Evolutionary conservation across 2,113 vertebrate species (phyloP).

Genomic region (Formicarius rufipectus): DNA sequence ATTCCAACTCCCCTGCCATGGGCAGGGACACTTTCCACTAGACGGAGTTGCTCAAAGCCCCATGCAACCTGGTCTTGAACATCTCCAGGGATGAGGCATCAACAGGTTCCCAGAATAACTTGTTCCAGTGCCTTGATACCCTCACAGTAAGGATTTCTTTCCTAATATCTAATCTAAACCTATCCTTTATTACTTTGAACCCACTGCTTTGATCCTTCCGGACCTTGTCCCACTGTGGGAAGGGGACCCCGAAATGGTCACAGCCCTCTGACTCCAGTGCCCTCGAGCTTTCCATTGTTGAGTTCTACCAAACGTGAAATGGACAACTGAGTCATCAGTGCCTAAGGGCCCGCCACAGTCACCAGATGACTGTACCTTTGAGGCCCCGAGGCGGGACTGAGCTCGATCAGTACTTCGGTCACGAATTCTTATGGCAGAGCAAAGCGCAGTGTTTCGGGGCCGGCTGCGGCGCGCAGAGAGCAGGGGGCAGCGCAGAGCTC

Average conservation of each 20-base stretch:
- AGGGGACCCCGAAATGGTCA: accelerated
- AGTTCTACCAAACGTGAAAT: accelerated
- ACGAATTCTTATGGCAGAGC: accelerated
- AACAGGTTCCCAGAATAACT: neutral
- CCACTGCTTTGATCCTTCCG: accelerated
- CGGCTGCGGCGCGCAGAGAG: neutral
- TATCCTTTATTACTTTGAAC: too few species aligned
- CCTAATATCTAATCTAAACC: neutral
- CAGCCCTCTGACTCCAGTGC: accelerated
- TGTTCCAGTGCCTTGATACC: too few species aligned
- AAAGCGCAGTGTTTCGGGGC: accelerated
- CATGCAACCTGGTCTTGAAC: neutral
- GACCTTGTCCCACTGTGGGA: accelerated
- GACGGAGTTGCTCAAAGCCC: neutral
- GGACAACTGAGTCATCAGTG: accelerated
- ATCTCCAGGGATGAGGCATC: accelerated
- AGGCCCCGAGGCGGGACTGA: accelerated
- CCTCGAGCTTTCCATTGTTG: accelerated
- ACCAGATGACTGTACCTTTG: neutral
- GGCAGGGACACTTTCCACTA: neutral
- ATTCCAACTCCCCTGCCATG: accelerated
- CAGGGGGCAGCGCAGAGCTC: too few species aligned
- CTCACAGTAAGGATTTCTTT: too few species aligned
- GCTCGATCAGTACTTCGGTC: too few species aligned
- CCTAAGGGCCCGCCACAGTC: neutral